Percentiles rank a stretch among this genome's conserved stretches.
phyloP scores from a whole-genome alignment of 2,797 vertebrate species.

The Hyperoplus immaculatus region DNA sequence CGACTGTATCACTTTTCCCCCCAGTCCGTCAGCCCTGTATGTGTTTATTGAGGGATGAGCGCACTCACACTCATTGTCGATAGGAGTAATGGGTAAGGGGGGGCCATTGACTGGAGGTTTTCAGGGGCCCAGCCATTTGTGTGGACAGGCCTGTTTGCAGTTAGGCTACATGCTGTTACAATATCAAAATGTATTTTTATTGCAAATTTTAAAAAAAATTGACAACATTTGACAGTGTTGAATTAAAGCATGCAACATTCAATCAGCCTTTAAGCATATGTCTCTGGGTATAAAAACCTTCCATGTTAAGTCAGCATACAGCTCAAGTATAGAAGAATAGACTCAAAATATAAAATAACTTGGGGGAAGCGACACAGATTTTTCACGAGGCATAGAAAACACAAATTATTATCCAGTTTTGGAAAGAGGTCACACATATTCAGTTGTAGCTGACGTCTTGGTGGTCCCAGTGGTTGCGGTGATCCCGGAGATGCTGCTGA shows the following conservation, averaged over 20 bases:
- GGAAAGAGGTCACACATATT: slow-evolving; percentile 76
- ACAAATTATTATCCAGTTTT: not conserved
- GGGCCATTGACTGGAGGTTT: too few species aligned
- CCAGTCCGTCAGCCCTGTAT: too few species aligned
- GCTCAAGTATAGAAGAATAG: not conserved
- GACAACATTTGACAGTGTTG: not conserved
- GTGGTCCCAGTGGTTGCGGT: slow-evolving; percentile 52
- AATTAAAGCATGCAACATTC: not conserved
- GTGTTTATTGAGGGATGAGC: too few species aligned
- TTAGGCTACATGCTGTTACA: not conserved
- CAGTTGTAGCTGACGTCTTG: slow-evolving; percentile 50
- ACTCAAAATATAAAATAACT: not conserved
- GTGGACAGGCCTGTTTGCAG: too few species aligned
- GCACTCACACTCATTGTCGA: too few species aligned
- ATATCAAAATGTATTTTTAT: not conserved
- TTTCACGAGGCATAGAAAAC: not conserved
- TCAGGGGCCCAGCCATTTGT: not conserved
- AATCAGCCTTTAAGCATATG: not conserved
- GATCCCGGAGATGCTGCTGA: slow-evolving; percentile 63
- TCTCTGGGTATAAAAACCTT: not conserved
- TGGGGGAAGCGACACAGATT: not conserved
- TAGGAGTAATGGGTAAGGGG: too few species aligned
- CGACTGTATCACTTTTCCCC: too few species aligned
- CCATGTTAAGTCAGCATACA: not conserved
- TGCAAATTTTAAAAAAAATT: not conserved